Conservation (phyloP, 2,113 vertebrate genomes). For the Kryptolebias marmoratus region DNA sequence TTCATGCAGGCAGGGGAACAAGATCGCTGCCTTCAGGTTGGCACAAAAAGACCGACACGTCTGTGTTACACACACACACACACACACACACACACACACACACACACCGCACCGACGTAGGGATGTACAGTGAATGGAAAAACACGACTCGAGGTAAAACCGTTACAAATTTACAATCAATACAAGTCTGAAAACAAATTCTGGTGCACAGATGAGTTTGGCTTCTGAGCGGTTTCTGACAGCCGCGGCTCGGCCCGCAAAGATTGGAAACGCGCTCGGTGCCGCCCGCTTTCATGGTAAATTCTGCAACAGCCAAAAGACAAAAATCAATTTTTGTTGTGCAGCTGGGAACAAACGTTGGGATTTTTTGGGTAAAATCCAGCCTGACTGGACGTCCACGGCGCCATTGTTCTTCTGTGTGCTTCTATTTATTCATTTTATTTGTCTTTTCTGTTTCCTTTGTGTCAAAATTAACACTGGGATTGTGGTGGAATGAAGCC, state of each 20-base stretch:
- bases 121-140: neutral
- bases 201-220: neutral
- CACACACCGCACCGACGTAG: neutral
- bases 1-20: constrained; percentile 55
- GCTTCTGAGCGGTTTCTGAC: neutral
- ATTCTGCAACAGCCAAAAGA: neutral
- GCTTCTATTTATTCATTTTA: neutral
- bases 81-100: constrained; percentile 38
- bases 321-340: neutral
- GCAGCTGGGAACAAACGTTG: neutral
- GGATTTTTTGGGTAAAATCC: neutral
- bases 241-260: neutral
- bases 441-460: neutral
- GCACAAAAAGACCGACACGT: constrained; percentile 55
- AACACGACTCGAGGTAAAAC: neutral
- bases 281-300: constrained; percentile 8
- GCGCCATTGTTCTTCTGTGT: neutral
- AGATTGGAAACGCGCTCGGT: neutral
- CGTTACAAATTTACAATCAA: neutral
- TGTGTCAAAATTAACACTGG: too few relatives aligned
- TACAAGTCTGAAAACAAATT: neutral
- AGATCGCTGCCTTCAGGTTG: constrained; percentile 52
- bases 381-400: neutral
- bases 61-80: constrained; percentile 37
- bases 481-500: too few relatives aligned